Evolutionary conservation across 2,113 vertebrate species (phyloP), one percentile per base, ranked within the genome.

Genomic region (Silurus glanis): DNA sequence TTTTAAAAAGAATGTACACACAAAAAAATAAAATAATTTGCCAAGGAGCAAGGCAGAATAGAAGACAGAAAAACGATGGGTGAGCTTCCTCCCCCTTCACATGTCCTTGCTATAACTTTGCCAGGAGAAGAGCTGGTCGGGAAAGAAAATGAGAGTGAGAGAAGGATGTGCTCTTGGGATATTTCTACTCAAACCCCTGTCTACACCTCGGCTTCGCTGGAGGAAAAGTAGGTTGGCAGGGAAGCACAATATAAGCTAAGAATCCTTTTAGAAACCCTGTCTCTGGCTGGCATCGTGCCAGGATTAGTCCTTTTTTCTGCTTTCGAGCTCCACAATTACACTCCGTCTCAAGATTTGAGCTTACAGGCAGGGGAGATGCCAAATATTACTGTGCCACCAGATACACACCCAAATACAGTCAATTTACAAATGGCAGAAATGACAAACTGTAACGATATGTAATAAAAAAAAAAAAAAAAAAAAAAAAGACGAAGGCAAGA

Each of bases 271-370:
- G 82, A 55, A 47, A 47, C 45, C 45, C 4, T 3, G 78, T n/a
- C 49, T 76, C 14, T 49, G 64, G 64, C 69, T 89, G 92, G 91
- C 91, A 76, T 7, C 5, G 37, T 5, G 82, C 90, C 92, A 91
- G 28, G 6, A 45, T 59, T 49, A 61, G 66, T 89, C 90, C 87
- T 72, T 23, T 78, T 78, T 59, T 83, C 89, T 90, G 89, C 90
- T 86, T 89, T 82, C 84, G 89, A 75, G 90, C 51, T 61, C 82
- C 85, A 91, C 91, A 92, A 93, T 92, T 93, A 91, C 88, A 90
- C 75, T 85, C 85, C 90, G 78, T 83, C 69, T 67, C 53, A 84
- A 89, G 85, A 81, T 19, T 56, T 64, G 71, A 7, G 83, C 83
- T 89, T 16, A 86, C 74, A 82, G 55, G 59, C 16, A 59, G 84